Percentiles rank a stretch among this genome's conserved stretches.
Evolutionary conservation across 2,888 invertebrate species (phyloP).

Genomic region (Fragum sueziense): DNA sequence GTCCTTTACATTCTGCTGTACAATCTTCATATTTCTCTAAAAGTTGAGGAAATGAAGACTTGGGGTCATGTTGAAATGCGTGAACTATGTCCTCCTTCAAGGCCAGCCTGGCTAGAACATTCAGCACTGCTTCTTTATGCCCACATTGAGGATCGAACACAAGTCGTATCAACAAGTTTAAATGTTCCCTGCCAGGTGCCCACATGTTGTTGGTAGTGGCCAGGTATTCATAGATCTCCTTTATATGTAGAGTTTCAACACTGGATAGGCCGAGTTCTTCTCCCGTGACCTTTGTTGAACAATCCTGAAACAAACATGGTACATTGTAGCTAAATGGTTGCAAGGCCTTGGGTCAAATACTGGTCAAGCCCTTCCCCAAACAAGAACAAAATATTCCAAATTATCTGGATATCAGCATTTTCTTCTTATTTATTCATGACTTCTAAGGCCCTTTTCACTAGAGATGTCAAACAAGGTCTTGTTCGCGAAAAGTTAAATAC

Average conservation of each 20-base stretch:
- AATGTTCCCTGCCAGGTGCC: slow-evolving; percentile 67
- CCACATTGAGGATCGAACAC: slow-evolving; percentile 55
- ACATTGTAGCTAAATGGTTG: too few relatives aligned
- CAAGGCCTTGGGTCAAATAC: too few relatives aligned
- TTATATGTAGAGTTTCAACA: slow-evolving; percentile 43
- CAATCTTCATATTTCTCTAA: slow-evolving; percentile 60
- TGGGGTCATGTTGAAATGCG: slow-evolving; percentile 63
- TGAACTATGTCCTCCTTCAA: slow-evolving; percentile 59
- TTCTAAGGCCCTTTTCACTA: too few relatives aligned
- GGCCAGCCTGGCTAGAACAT: slow-evolving; percentile 59
- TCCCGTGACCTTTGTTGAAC: background rate
- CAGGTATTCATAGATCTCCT: slow-evolving; percentile 64
- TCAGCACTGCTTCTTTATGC: slow-evolving; percentile 45
- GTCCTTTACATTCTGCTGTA: slow-evolving; percentile 48
- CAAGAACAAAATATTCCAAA: too few relatives aligned
- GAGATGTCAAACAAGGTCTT: too few relatives aligned
- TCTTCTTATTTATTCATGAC: too few relatives aligned
- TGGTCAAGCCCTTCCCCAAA: too few relatives aligned
- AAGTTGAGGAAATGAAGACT: slow-evolving; percentile 59
- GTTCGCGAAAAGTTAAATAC: too few relatives aligned
- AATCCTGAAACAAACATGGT: slow-evolving; percentile 1
- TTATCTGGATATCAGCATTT: too few relatives aligned
- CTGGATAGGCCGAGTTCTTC: slow-evolving; percentile 39
- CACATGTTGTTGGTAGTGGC: slow-evolving; percentile 50
- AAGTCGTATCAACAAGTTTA: slow-evolving; percentile 59